Evolutionary conservation across 2,888 invertebrate genomes (phyloP).

Genomic region (Julus scanicus): DNA sequence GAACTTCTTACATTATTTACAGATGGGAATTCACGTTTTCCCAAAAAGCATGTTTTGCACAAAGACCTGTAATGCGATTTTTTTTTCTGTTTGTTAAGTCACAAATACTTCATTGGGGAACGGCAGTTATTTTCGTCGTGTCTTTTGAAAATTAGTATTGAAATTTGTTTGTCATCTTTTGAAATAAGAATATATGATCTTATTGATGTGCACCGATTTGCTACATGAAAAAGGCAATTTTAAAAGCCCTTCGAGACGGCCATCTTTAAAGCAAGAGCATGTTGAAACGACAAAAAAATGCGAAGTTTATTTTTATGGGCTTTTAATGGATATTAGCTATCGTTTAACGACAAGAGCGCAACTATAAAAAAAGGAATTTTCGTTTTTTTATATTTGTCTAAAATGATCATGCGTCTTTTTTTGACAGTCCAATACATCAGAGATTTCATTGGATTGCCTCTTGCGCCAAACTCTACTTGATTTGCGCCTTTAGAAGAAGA

Average conservation of each 20-base stretch:
- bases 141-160: background rate
- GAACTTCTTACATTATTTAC: constrained; percentile 24
- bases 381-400: background rate
- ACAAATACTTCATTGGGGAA: background rate
- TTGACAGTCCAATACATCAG: constrained; percentile 35
- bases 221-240: background rate
- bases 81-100: background rate
- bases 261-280: background rate
- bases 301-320: constrained; percentile 23
- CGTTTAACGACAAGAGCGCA: constrained; percentile 30
- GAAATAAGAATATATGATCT: background rate
- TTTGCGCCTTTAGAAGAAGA: background rate
- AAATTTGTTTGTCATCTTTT: background rate
- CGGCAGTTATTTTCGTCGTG: background rate
- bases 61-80: background rate
- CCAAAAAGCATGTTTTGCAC: background rate
- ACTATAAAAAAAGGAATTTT: constrained; percentile 37
- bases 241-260: background rate
- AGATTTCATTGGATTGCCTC: background rate
- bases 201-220: background rate
- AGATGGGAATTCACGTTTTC: background rate
- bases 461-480: background rate
- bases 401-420: constrained; percentile 21
- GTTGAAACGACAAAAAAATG: background rate
- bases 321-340: constrained; percentile 43